Conservation (phyloP, 1,140 invertebrate genomes). For the Nephotettix cincticeps region DNA sequence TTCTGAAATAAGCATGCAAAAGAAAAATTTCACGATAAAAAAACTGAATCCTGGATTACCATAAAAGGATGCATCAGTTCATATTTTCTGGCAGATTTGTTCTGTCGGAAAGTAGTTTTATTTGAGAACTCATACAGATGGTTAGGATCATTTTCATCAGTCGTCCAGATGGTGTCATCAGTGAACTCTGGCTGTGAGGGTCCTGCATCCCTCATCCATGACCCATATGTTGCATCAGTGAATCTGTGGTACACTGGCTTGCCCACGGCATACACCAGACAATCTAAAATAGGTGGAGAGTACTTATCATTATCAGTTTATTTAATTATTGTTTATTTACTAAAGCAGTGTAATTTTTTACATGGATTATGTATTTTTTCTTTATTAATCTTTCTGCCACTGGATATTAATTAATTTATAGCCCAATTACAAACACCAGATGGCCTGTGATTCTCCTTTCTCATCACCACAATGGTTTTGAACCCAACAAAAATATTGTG, state of each 20-base stretch:
- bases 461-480: no score
- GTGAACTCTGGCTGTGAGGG: slow-evolving; percentile 55
- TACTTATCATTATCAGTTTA: no score
- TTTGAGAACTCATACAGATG: slow-evolving; percentile 75
- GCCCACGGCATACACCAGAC: slow-evolving; percentile 84
- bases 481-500: no score
- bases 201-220: slow-evolving; percentile 82
- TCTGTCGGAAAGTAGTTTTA: slow-evolving; percentile 64
- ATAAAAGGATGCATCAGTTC: slow-evolving; percentile 45
- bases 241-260: slow-evolving; percentile 86
- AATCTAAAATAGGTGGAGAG: slow-evolving; percentile 62
- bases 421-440: no score
- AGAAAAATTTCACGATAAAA: no score
- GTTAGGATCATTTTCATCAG: slow-evolving; percentile 65
- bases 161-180: slow-evolving; percentile 80
- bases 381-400: no score
- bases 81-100: slow-evolving; percentile 49
- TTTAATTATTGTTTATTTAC: no score
- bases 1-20: no score
- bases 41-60: slow-evolving; percentile 32
- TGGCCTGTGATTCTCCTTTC: no score
- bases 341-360: no score
- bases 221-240: slow-evolving; percentile 69
- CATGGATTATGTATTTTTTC: no score
- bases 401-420: no score